Percentiles rank a stretch among this genome's conserved stretches.
Conservation (phyloP, 2,888 invertebrate species). For the Thereva nobilitata region DNA sequence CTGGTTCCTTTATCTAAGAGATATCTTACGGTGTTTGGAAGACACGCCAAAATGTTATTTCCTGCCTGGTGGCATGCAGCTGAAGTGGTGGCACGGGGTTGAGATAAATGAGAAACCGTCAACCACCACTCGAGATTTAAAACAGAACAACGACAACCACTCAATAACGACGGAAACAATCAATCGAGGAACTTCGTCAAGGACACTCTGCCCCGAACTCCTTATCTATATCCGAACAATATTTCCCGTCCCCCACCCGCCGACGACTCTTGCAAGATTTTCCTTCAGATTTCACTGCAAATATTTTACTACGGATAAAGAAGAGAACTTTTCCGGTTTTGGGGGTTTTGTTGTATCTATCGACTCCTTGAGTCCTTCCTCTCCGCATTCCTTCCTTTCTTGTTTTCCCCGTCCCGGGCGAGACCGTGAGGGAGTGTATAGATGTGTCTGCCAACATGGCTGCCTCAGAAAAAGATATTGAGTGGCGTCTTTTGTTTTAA, state of each 20-base stretch:
- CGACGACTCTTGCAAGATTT: conserved; percentile 10
- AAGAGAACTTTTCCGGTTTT: conserved; percentile 30
- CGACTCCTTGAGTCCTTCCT: conserved; percentile 1
- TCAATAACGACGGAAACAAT: conserved; percentile 31
- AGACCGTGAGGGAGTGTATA: conserved; percentile 22
- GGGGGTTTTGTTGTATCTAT: conserved; percentile 13
- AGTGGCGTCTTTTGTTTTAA: conserved; percentile 47
- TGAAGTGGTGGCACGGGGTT: neutral
- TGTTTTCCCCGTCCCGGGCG: conserved; percentile 14
- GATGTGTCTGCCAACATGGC: conserved; percentile 45
- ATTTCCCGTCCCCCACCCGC: neutral
- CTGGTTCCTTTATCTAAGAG: neutral
- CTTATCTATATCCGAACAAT: conserved; percentile 23
- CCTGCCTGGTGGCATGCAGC: neutral
- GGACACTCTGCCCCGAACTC: conserved; percentile 15
- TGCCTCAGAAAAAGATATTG: conserved; percentile 44
- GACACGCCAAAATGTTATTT: conserved; percentile 26
- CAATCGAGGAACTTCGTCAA: conserved; percentile 30
- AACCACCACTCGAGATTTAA: conserved; percentile 5
- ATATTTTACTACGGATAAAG: conserved; percentile 30
- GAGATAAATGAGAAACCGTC: neutral
- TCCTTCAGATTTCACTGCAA: conserved; percentile 26
- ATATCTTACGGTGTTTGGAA: neutral
- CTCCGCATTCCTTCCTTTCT: conserved; percentile 26
- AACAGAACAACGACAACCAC: conserved; percentile 15